phyloP scores from a whole-genome alignment of 2,113 vertebrate genomes.

The Chloropsis hardwickii region DNA sequence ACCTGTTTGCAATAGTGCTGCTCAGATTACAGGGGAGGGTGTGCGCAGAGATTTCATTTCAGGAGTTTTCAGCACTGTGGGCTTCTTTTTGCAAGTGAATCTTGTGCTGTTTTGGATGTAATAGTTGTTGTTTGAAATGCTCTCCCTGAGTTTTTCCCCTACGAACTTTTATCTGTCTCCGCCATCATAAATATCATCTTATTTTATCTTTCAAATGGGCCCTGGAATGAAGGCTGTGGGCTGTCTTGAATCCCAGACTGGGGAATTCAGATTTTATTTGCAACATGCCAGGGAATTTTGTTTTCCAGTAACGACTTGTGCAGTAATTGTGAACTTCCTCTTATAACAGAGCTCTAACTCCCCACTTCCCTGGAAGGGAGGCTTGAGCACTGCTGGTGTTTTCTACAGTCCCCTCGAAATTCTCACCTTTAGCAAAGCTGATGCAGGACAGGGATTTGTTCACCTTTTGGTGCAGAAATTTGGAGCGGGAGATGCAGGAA shows the following conservation, averaged over 20 bases:
- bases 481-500: background rate
- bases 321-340: conserved; percentile 55
- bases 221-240: conserved; percentile 41
- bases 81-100: background rate
- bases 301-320: conserved; percentile 46
- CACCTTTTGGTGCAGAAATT: background rate
- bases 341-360: background rate
- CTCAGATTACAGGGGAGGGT: background rate
- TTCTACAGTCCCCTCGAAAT: background rate
- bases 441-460: background rate
- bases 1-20: background rate
- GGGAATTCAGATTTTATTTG: conserved; percentile 48
- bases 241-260: background rate
- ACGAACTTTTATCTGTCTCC: conserved; percentile 28
- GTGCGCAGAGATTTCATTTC: background rate
- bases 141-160: background rate
- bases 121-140: background rate
- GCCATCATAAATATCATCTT: background rate
- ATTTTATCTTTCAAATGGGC: conserved; percentile 27
- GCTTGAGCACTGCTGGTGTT: background rate
- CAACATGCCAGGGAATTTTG: conserved; percentile 39
- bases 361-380: background rate
- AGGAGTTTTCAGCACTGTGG: background rate
- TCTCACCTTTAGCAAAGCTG: background rate
- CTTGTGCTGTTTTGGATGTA: background rate